Conservation (phyloP, 2,113 vertebrate species). For the Astur gentilis region DNA sequence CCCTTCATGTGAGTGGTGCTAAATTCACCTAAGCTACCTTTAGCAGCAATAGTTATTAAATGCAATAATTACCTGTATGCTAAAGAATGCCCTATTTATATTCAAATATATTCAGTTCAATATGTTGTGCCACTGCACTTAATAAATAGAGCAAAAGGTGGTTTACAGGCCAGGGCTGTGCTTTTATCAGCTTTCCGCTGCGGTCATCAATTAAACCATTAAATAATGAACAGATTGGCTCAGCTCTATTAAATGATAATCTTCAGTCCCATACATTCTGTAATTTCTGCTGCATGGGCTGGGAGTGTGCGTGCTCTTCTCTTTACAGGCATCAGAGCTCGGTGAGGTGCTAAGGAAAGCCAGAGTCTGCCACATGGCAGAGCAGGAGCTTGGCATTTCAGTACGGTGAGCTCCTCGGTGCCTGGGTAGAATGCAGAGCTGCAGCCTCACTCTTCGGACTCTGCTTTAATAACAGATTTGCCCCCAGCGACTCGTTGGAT, state of each 20-base stretch:
- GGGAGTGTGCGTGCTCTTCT: neutral
- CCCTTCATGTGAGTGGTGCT: neutral
- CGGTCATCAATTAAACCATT: constrained; percentile 64
- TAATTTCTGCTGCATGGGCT: neutral
- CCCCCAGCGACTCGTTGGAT: neutral
- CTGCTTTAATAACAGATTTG: neutral
- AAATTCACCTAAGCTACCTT: neutral
- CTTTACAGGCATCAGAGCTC: neutral
- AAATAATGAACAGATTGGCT: constrained; percentile 62
- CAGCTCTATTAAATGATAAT: constrained; percentile 17
- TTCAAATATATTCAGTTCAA: neutral
- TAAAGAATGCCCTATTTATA: neutral
- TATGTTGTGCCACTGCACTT: constrained; percentile 43
- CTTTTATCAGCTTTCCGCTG: constrained; percentile 22
- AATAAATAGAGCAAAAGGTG: constrained; percentile 47
- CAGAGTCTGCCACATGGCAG: neutral
- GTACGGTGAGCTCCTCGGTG: rapidly evolving
- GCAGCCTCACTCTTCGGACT: neutral
- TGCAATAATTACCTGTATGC: neutral
- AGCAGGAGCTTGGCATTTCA: neutral
- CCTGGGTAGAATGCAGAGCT: neutral
- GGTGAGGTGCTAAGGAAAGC: neutral
- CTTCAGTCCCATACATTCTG: neutral
- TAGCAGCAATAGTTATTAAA: neutral
- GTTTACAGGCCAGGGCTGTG: constrained; percentile 39